Evolutionary conservation across 1,140 invertebrate genomes (phyloP).

Genomic region (Bombus confusus): DNA sequence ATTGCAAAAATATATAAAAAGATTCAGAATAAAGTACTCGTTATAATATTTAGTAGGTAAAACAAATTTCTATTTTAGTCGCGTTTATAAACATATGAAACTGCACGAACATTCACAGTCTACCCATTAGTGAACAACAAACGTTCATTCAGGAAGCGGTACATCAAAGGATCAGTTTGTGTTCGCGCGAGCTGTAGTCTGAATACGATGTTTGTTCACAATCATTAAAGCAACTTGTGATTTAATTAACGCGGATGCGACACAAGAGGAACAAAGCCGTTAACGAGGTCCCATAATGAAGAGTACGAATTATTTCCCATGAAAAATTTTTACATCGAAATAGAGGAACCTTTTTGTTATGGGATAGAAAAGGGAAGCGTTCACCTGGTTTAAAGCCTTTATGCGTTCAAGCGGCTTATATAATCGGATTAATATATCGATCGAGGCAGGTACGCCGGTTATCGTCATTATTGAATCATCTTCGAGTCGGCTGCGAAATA

Average conservation of each 20-base stretch:
- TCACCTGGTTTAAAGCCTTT: constrained; percentile 21
- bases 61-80: too few relatives aligned
- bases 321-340: not conserved
- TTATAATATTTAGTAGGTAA: too few relatives aligned
- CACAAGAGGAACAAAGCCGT: not conserved
- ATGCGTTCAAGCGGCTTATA: constrained; percentile 34
- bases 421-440: constrained; percentile 64
- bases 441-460: constrained; percentile 25
- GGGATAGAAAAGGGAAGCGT: not conserved
- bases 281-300: not conserved
- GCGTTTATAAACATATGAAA: too few relatives aligned
- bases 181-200: too few relatives aligned
- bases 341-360: not conserved
- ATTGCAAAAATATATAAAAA: not conserved
- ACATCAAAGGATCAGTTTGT: too few relatives aligned
- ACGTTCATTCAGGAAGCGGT: too few relatives aligned
- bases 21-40: not conserved
- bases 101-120: too few relatives aligned
- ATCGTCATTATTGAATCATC: constrained; percentile 55
- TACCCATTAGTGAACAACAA: too few relatives aligned
- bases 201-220: too few relatives aligned
- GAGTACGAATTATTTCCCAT: not conserved
- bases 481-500: not conserved
- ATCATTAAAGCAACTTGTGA: not conserved
- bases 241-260: not conserved